Percentiles rank a stretch among this genome's conserved stretches.
phyloP scores from a whole-genome alignment of 2,797 vertebrate species.

The Urosaurus nigricauda region DNA sequence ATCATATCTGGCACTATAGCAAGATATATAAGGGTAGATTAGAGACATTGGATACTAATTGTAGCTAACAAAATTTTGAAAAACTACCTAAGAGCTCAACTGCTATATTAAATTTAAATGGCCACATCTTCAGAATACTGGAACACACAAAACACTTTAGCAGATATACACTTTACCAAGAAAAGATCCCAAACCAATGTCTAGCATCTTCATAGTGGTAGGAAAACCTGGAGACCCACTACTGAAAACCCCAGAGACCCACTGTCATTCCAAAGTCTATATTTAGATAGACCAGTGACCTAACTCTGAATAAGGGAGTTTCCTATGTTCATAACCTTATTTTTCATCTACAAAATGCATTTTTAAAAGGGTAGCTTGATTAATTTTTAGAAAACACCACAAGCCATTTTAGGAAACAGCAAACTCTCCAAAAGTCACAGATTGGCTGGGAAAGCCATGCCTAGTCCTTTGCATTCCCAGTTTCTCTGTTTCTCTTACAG shows the following conservation, averaged over 20 bases:
- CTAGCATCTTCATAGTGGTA: neutral
- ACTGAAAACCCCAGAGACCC: neutral
- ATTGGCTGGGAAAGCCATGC: no score
- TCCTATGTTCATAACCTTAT: neutral
- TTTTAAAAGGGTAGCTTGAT: neutral
- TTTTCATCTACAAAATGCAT: slow-evolving; percentile 24
- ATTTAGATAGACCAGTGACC: neutral
- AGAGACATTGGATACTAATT: neutral
- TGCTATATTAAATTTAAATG: slow-evolving; percentile 20
- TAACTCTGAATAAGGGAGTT: neutral
- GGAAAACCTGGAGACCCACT: neutral
- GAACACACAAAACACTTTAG: neutral
- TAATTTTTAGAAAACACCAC: neutral
- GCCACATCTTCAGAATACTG: neutral
- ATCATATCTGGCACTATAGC: slow-evolving; percentile 43
- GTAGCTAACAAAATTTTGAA: neutral
- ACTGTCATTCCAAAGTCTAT: neutral
- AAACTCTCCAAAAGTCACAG: no score
- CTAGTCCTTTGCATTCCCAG: no score
- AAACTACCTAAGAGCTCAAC: neutral
- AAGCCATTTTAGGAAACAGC: neutral
- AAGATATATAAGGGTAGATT: neutral
- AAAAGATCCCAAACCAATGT: neutral
- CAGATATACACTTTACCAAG: neutral
- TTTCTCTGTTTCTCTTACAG: no score